Conservation (phyloP, 2,888 invertebrate genomes). For the Clusia tigrina region DNA sequence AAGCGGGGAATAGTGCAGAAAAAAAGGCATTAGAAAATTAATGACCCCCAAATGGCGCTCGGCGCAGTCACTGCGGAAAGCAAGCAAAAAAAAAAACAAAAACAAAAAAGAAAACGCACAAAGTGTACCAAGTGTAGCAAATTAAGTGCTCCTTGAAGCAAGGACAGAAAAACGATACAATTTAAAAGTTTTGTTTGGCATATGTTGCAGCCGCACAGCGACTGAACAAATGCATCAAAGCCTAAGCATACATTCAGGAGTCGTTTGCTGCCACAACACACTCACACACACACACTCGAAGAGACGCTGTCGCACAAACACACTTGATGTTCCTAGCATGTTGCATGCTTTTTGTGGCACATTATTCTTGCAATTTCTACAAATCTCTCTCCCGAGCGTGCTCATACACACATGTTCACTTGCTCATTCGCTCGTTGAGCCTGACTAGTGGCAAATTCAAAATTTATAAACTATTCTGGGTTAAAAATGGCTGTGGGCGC, state of each 20-base stretch:
- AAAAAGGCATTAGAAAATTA: slow-evolving; percentile 45
- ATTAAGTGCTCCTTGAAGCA: too few species aligned
- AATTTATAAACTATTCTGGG: slow-evolving; percentile 27
- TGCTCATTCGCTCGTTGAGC: background rate
- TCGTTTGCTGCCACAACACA: background rate
- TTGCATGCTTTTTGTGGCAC: background rate
- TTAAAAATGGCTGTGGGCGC: slow-evolving; percentile 29
- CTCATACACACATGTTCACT: background rate
- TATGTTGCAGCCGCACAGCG: too few species aligned
- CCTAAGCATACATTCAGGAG: background rate
- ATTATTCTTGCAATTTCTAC: slow-evolving; percentile 4
- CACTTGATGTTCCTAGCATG: background rate
- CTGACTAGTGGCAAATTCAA: slow-evolving; percentile 1
- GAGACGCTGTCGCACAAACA: background rate
- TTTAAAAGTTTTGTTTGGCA: too few species aligned
- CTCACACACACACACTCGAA: background rate
- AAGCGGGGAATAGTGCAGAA: slow-evolving; percentile 37
- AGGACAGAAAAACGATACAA: too few species aligned
- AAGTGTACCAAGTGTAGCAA: too few species aligned
- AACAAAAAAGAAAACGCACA: too few species aligned
- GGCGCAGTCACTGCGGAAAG: too few species aligned
- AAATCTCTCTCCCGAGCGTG: background rate
- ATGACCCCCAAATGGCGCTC: slow-evolving; percentile 32
- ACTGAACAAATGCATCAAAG: background rate
- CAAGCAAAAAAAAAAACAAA: too few species aligned